Evolutionary conservation across 2,113 vertebrate species (phyloP).

Genomic region (Ivindomyrus marchei): DNA sequence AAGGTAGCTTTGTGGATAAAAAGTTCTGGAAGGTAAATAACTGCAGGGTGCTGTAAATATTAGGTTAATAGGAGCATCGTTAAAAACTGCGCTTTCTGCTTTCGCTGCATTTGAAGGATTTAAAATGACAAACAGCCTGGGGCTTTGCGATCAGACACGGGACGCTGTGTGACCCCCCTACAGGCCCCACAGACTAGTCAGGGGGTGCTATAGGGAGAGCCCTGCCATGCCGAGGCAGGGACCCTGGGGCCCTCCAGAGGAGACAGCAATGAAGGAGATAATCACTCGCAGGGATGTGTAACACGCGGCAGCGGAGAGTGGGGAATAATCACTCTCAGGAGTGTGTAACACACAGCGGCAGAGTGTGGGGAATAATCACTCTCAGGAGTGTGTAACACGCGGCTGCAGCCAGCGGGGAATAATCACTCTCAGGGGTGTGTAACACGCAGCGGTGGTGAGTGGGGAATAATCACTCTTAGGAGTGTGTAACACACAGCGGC

Average conservation of each 20-base stretch:
- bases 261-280: not conserved
- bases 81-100: not conserved
- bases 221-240: too few species aligned
- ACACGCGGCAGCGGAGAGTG: not conserved
- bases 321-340: too few species aligned
- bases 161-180: not conserved
- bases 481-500: not conserved
- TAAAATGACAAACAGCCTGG: not conserved
- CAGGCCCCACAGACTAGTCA: not conserved
- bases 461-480: not conserved
- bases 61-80: not conserved
- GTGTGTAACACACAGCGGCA: too few species aligned
- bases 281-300: not conserved
- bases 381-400: too few species aligned
- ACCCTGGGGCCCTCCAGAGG: not conserved
- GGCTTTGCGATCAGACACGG: not conserved
- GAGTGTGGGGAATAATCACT: too few species aligned
- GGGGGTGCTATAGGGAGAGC: not conserved
- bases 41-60: not conserved
- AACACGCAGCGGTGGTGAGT: too few species aligned
- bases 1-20: not conserved
- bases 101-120: not conserved
- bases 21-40: not conserved
- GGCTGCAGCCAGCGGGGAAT: too few species aligned
- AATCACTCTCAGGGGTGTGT: too few species aligned